Base-by-base conservation (phyloP, 2,113 vertebrate species). In the Romanogobio albipinnatus region DNA sequence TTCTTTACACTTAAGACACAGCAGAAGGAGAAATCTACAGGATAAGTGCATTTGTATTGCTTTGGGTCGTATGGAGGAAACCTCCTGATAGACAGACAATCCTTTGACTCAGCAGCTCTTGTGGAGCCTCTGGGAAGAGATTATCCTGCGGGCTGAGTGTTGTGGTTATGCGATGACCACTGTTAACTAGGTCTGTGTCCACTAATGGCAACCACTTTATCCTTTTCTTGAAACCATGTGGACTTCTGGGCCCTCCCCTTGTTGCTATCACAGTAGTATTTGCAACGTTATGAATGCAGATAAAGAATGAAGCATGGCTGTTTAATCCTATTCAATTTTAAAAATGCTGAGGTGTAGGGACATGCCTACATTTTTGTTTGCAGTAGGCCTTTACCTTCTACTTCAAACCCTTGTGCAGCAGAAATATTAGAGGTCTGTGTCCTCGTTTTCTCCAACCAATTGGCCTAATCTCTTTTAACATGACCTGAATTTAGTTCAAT, bases 141-240 rank as follows among this genome's bases (percentile, higher is more conserved):
- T 83, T 53, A 83, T 83, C 43, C 51, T 73, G 81, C 19, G 75
- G 47, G 15, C 26, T 36, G 49, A 56, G 47, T 56, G 26, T 73
- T 84, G 64, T 77, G 61, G 74, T 86, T 83, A 49, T 80, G 39
- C 4, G 11, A 64, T 62, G 36, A 79, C 53, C 79, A 84, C 47
- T 29, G n/a, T 19, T 78, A 75, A 62, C 53, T 19, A 33, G 45
- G 47, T 11, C 75, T 45, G 49, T 19, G 33, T 81, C 26, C 29
- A 26, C 77, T 82, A 84, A 70, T 70, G 49, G 53, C 14, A 47
- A 81, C 73, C 83, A 51, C 79, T 53, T 66, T 56, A 64, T 86
- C 58, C 47, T 86, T n/a, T 43, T 61, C 39, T 75, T 26, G 1
- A 53, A 76, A 82, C 29, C 79, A 66, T 9, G 8, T 82, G 33